Percentiles rank a stretch among this genome's conserved stretches.
Evolutionary conservation across 2,113 vertebrate species (phyloP).

Genomic region (Propithecus coquereli): DNA sequence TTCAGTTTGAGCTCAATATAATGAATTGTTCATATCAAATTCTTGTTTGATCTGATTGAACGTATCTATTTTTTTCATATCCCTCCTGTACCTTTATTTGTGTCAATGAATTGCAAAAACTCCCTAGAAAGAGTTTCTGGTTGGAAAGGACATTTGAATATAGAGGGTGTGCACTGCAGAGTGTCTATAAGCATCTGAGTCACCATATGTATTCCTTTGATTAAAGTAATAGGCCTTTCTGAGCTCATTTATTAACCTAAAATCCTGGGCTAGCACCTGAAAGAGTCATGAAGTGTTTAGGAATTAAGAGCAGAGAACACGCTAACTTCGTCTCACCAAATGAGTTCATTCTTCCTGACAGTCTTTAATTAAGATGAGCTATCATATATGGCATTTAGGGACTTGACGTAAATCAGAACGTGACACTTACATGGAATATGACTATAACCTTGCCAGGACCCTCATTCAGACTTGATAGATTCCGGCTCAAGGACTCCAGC

Average conservation of each 20-base stretch:
- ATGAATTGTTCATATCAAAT: neutral
- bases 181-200: neutral
- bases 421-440: neutral
- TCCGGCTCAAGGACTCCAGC: slow-evolving; percentile 60
- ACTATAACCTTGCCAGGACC: neutral
- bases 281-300: neutral
- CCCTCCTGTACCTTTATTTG: neutral
- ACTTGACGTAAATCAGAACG: slow-evolving; percentile 9
- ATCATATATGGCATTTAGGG: neutral
- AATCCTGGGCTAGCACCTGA: neutral
- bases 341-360: neutral
- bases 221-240: neutral
- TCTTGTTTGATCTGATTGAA: neutral
- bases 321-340: neutral
- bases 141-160: neutral
- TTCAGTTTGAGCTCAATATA: neutral
- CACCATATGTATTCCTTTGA: neutral
- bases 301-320: neutral
- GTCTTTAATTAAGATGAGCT: slow-evolving; percentile 36
- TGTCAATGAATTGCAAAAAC: neutral
- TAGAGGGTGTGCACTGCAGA: no score
- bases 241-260: neutral
- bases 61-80: neutral
- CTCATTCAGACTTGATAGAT: slow-evolving; percentile 53
- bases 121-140: neutral